Evolutionary conservation across 2,113 vertebrate species (phyloP).

Genomic region (Dolichotis patagonum): DNA sequence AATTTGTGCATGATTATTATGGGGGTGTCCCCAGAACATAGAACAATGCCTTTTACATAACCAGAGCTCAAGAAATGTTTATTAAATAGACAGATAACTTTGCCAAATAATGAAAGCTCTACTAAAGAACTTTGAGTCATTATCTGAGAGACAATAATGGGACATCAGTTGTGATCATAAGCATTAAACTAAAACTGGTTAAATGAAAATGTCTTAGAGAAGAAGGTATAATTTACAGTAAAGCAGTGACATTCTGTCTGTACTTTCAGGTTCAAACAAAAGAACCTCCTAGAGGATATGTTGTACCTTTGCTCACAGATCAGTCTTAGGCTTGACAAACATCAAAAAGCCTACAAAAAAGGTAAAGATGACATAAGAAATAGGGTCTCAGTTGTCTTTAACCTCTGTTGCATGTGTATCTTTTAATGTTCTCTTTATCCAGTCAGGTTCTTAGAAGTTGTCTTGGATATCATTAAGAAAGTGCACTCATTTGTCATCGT

Average conservation of each 20-base stretch:
- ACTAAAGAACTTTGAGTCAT: neutral
- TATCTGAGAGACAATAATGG: neutral
- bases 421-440: constrained; percentile 22
- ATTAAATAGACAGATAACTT: neutral
- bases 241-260: neutral
- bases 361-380: constrained; percentile 24
- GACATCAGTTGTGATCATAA: neutral
- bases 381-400: neutral
- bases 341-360: constrained; percentile 13
- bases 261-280: neutral
- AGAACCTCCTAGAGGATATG: neutral
- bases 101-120: constrained; percentile 8
- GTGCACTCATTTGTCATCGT: neutral
- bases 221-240: neutral
- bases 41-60: neutral
- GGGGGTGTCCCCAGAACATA: neutral
- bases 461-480: constrained; percentile 23
- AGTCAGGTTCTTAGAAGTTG: neutral
- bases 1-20: neutral
- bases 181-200: constrained; percentile 38
- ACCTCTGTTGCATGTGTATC: neutral
- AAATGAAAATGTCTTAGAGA: constrained; percentile 32
- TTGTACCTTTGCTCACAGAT: neutral
- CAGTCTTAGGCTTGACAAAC: neutral
- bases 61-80: constrained; percentile 7